A percentile compares a stretch with the other conserved stretches of the same genome.
Evolutionary conservation across 2,113 vertebrate species (phyloP).

Genomic region (Uropsilus gracilis): DNA sequence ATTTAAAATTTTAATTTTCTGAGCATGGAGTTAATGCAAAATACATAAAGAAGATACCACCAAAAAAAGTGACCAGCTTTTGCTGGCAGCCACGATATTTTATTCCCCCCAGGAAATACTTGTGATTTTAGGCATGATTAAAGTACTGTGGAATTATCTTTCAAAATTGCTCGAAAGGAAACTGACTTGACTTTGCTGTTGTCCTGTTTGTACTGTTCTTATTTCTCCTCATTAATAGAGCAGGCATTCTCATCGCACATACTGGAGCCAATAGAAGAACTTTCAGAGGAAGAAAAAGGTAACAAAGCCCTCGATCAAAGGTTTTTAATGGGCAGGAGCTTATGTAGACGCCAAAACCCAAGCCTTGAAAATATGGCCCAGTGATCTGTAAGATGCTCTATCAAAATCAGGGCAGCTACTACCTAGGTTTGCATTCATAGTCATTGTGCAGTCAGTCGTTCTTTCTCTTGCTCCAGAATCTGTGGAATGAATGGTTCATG

Average conservation of each 20-base stretch:
- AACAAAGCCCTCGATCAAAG: slow-evolving; percentile 79
- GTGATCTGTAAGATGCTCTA: neutral
- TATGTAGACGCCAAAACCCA: slow-evolving; percentile 1
- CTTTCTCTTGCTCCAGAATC: neutral
- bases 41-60: neutral
- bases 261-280: slow-evolving; percentile 97
- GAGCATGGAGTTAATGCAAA: neutral
- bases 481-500: neutral
- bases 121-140: neutral
- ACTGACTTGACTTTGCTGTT: slow-evolving; percentile 77
- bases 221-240: slow-evolving; percentile 88
- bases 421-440: too few species aligned
- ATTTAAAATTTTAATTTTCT: neutral
- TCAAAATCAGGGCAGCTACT: slow-evolving; percentile 43
- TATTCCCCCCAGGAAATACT: neutral
- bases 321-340: neutral
- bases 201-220: slow-evolving; percentile 84
- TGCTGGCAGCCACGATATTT: neutral
- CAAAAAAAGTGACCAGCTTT: neutral
- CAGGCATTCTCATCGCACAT: slow-evolving; percentile 89
- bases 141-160: neutral
- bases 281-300: slow-evolving; percentile 98
- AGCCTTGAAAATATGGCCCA: neutral
- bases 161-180: slow-evolving; percentile 23
- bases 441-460: too few species aligned